Base-by-base conservation (phyloP, 2,888 invertebrate species). In the Diaphora mendica region DNA sequence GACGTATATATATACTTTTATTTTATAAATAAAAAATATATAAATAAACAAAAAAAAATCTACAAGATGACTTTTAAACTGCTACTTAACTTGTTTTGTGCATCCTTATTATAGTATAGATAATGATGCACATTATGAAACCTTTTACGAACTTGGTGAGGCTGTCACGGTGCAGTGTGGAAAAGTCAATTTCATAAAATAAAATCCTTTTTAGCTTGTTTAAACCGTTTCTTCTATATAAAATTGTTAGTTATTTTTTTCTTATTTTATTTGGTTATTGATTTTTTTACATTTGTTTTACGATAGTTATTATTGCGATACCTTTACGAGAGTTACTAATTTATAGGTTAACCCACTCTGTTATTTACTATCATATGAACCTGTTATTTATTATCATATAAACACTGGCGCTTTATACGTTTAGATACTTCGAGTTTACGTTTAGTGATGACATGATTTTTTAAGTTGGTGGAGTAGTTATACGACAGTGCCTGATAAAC, bases 381-480 rank as follows among this genome's bases (percentile, higher is more conserved):
- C 20, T 35, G 8, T 42, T 13, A 42, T 42, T 42, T 42, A 44
- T 44, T 17, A 44, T 44, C 17, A 4, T 44, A 17, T 17, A 1
- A 15, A 44, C 48, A 5, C 0, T 20, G 20, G 20, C 1, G 20
- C 20, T 48, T 48, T 48, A 48, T 51, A 8, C 51, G 23, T 48
- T 48, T 48, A n/a, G n/a, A 66, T 66, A 9, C 23, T 23, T 7
- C 17, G 5, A 39, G 23, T 4, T 39, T 3, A 65, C 23, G 64
- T 39, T 64, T 5, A 39, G 39, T 39, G n/a, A 65, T 13, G n/a
- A 44, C 72, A 77, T 78, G 75, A 69, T 80, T 75, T 73, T 35
- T 69, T 30, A 48, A 30, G 67, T 35, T 55, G 74, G 20, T 73
- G 55, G 64, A 62, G 64, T 74, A 55, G 30, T 69, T 64, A 44